A percentile compares a stretch with the other conserved stretches of the same genome.
phyloP scores from a whole-genome alignment of 2,113 vertebrate species.

The Psophia crepitans region DNA sequence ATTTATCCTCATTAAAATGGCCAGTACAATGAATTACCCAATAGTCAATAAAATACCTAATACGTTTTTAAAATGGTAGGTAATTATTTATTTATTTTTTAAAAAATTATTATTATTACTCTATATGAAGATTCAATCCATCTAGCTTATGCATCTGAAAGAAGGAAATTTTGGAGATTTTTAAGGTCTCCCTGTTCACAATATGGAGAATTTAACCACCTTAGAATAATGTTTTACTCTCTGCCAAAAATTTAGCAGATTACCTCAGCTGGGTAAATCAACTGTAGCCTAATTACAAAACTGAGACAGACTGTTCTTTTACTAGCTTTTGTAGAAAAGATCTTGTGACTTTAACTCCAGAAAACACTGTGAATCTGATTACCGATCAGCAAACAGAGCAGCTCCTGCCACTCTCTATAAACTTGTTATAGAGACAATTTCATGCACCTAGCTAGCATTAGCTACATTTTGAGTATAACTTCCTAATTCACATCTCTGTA shows the following conservation, averaged over 20 bases:
- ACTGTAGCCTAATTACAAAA: background rate
- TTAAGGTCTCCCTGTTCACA: background rate
- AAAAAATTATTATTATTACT: background rate
- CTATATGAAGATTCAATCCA: background rate
- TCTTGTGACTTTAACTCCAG: background rate
- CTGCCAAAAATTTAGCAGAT: background rate
- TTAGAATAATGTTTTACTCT: background rate
- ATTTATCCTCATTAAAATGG: background rate
- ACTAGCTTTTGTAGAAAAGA: background rate
- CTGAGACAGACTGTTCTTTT: background rate
- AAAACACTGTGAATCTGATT: background rate
- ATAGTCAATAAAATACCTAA: background rate
- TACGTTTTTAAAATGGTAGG: background rate
- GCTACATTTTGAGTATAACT: background rate
- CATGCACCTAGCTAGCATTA: background rate
- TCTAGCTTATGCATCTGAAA: background rate
- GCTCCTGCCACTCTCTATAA: background rate
- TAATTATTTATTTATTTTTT: background rate
- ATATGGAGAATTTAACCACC: background rate
- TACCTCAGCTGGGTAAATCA: background rate
- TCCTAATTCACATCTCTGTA: background rate
- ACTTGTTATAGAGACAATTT: background rate
- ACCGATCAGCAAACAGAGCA: background rate
- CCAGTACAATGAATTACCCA: background rate
- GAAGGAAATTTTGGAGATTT: background rate